Evolutionary conservation across 37 sponge, comb jelly and placozoan genomes (phyloP), one percentile per base, ranked within the genome.

Genomic region (Chondrilla cf. caribensis): DNA sequence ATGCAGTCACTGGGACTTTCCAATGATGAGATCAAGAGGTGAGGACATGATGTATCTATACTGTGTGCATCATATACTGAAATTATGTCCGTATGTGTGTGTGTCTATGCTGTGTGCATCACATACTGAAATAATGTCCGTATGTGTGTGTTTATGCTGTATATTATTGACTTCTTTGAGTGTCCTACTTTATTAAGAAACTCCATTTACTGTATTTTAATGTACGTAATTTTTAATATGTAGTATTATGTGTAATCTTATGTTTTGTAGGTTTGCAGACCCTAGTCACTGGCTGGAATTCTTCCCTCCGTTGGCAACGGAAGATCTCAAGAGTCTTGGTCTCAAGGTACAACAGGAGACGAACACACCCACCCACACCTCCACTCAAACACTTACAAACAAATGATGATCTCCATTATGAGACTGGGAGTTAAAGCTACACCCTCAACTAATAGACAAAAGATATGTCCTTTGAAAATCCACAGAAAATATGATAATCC

Each of bases 271-370:
- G 85, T 99, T 99, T 87, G 87, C 99, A 35, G 94, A 96, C 39
- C 70, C 95, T 9, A 55, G 54, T 4, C 83, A 99, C 81, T 99
- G 99, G 99, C 76, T 99, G 60, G 54, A 72, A 22, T 96, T 93
- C 77, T 99, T 99, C 79, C 99, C 99, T 39, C 91, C 90, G n/a
- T 60, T 84, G 26, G 84, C 93, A 9, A 71, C 78, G 82, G 60
- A 78, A 9, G 97, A 99, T 78, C 88, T 99, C 60, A 84, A 86
- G 60, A 39, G 83, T 21, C 79, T 99, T 55, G 99, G 99, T 44
- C 35, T 92, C 26, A 90, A 87, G 86, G 95, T 88, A 32, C 57
- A 35, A 37, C 21, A 3, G n/a, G n/a, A 60, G 40, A 29, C 81
- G 35, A 6, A 40, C 40, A 19, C 79, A 54, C 58, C 21, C 32